These are phyloP conservation scores for Ascidia mentula DNA, from an alignment of 23 tunicate genomes.

Conservation along the genomic window DNA sequence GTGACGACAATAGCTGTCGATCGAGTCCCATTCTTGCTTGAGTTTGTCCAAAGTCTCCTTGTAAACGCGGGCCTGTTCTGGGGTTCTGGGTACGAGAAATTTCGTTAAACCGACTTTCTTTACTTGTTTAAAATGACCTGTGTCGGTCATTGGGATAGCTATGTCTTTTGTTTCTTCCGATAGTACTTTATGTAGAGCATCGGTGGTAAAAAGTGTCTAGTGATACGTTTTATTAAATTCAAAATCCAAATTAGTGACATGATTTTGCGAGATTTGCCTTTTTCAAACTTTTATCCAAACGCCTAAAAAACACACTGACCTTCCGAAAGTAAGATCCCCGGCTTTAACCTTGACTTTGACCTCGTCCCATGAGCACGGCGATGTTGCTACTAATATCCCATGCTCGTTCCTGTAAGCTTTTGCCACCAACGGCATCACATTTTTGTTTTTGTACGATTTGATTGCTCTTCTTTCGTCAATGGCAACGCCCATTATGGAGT, in stretches of 20 bases:
- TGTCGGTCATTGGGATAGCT: no score
- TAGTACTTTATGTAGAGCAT: no score
- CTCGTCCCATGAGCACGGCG: constrained; percentile 30
- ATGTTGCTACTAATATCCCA: constrained; percentile 1
- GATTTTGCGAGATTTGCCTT: no score
- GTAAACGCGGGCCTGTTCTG: neutral
- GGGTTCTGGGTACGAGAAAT: neutral
- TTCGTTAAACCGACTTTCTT: no score
- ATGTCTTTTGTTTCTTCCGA: no score
- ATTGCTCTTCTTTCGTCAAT: neutral
- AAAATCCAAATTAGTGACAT: no score
- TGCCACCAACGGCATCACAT: neutral
- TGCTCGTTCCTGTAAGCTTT: constrained; percentile 17
- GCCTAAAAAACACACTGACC: no score
- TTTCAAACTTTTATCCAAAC: no score
- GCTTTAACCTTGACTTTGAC: neutral
- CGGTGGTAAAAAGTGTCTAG: no score
- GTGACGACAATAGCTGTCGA: constrained; percentile 51
- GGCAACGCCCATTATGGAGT: neutral
- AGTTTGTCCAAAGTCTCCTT: neutral
- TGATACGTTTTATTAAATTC: no score
- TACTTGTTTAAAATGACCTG: no score
- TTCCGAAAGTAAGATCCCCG: constrained; percentile 14
- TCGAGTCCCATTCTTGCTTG: constrained; percentile 33
- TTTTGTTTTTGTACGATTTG: neutral